phyloP scores from a whole-genome alignment of 2,888 invertebrate genomes.

The Nudaria mundana region DNA sequence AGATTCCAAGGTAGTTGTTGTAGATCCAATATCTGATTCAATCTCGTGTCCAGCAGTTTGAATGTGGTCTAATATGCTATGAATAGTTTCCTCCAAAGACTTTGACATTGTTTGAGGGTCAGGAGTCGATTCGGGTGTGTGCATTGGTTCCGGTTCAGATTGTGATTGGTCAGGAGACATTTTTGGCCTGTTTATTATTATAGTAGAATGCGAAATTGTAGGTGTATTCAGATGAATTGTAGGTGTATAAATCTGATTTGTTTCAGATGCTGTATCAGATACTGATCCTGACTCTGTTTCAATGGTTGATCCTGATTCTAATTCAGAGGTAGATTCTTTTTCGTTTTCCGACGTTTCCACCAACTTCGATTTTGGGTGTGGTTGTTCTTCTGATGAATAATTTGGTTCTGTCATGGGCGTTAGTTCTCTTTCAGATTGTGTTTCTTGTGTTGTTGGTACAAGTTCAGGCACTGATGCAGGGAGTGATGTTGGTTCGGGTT shows the following conservation, averaged over 20 bases:
- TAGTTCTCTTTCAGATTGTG: slow-evolving; percentile 9
- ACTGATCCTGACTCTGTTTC: background rate
- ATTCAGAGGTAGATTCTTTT: background rate
- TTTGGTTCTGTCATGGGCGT: background rate
- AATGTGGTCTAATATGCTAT: slow-evolving; percentile 5
- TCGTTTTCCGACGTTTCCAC: background rate
- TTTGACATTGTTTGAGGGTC: slow-evolving; percentile 1
- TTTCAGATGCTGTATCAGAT: background rate
- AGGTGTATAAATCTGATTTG: background rate
- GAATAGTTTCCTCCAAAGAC: slow-evolving; percentile 7
- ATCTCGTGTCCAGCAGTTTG: slow-evolving; percentile 53
- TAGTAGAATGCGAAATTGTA: background rate
- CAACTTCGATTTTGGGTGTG: background rate
- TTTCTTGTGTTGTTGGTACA: slow-evolving; percentile 12
- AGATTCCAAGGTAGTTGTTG: slow-evolving; percentile 7
- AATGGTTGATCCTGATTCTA: background rate
- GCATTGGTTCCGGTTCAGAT: background rate
- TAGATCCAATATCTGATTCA: slow-evolving; percentile 34
- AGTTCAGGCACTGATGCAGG: slow-evolving; percentile 31
- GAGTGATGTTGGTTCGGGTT: slow-evolving; percentile 34
- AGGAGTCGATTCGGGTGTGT: background rate
- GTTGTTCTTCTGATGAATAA: slow-evolving; percentile 1
- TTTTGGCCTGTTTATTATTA: background rate
- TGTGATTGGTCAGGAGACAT: background rate
- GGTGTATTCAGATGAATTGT: background rate